phyloP scores from a whole-genome alignment of 2,113 vertebrate genomes.

The Aptenodytes forsteri region DNA sequence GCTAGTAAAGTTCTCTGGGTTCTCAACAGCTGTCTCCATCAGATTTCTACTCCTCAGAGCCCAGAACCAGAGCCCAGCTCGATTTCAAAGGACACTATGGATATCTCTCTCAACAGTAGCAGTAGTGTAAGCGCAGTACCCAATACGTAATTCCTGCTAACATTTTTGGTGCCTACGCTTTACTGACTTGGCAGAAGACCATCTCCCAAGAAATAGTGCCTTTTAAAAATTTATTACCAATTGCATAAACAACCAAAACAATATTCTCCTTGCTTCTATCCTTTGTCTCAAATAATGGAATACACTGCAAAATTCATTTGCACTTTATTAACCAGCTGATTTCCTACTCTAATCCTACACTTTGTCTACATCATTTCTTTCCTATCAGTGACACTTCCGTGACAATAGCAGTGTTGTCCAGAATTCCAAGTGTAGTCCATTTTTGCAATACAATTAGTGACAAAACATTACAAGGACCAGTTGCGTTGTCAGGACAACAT shows the following conservation, averaged over 20 bases:
- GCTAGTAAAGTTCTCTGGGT: conserved; percentile 22
- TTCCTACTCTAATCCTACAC: neutral
- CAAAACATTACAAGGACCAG: conserved; percentile 47
- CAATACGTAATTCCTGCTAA: neutral
- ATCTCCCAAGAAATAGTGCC: neutral
- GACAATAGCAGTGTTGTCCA: neutral
- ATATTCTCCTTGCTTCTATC: neutral
- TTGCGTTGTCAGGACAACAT: neutral
- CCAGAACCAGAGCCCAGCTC: neutral
- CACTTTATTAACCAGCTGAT: neutral
- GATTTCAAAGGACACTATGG: neutral
- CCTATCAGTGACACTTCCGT: neutral
- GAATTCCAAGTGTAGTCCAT: neutral
- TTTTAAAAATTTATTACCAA: neutral
- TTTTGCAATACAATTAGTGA: neutral
- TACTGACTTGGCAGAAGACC: neutral
- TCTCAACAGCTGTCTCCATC: neutral
- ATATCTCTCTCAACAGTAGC: neutral
- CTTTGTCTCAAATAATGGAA: neutral
- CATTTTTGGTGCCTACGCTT: neutral
- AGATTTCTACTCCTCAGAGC: conserved; percentile 41
- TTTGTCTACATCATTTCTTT: neutral
- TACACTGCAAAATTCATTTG: neutral
- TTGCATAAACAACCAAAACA: neutral
- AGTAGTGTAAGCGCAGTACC: neutral